phyloP scores from a whole-genome alignment of 2,797 vertebrate species.

The Psittacula echo region DNA sequence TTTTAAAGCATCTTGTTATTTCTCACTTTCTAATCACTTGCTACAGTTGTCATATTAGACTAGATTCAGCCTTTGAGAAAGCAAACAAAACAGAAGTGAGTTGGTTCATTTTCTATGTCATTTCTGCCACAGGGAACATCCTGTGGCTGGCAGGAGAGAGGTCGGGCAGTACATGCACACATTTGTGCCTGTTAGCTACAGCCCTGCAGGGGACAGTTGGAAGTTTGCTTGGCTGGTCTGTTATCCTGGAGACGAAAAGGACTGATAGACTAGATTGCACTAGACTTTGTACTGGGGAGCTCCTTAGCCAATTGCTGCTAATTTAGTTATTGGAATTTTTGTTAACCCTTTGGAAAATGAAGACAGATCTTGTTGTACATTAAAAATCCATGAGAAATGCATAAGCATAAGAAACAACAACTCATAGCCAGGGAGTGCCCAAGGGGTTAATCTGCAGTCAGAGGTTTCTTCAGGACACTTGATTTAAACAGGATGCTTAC shows the following conservation, averaged over 20 bases:
- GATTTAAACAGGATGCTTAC: conserved; percentile 43
- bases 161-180: not conserved
- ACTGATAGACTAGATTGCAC: not conserved
- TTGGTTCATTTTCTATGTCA: not conserved
- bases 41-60: not conserved
- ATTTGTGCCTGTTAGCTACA: not conserved
- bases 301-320: conserved; percentile 12
- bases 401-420: not conserved
- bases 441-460: conserved; percentile 31
- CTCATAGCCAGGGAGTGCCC: not conserved
- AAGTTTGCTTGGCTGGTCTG: not conserved
- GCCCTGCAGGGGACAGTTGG: not conserved
- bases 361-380: not conserved
- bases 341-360: conserved; percentile 51
- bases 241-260: conserved; percentile 25
- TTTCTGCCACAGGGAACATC: not conserved
- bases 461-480: conserved; percentile 50
- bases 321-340: conserved; percentile 50
- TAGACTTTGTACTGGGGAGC: not conserved
- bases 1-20: not conserved
- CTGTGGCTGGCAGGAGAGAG: not conserved
- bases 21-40: not conserved
- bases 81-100: not conserved
- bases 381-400: not conserved
- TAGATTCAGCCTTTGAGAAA: not conserved